Percentiles rank a stretch among this genome's conserved stretches.
phyloP scores from a whole-genome alignment of 2,888 invertebrate genomes.

The Ophion ellenae region DNA sequence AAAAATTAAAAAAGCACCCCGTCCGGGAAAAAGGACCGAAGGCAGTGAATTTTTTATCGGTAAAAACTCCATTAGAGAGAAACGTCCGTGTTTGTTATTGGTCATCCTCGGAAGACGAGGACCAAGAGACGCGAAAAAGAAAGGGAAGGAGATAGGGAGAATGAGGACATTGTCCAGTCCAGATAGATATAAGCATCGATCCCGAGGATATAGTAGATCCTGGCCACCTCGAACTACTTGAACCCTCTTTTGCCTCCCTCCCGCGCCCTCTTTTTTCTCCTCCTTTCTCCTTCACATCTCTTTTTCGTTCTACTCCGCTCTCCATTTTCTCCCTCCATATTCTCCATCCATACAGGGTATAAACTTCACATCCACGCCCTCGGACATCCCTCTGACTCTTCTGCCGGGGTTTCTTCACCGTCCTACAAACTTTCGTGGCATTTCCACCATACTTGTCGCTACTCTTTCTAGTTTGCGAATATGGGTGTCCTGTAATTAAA shows the following conservation, averaged over 20 bases:
- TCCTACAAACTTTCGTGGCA: slow-evolving; percentile 24
- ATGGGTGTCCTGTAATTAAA: background rate
- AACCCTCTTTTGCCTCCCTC: slow-evolving; percentile 69
- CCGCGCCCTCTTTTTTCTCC: slow-evolving; percentile 57
- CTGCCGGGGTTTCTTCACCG: slow-evolving; percentile 45
- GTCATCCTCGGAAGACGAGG: slow-evolving; percentile 80
- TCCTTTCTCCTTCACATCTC: slow-evolving; percentile 64
- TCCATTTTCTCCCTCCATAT: slow-evolving; percentile 40
- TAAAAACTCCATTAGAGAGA: slow-evolving; percentile 83
- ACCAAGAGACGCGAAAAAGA: slow-evolving; percentile 35
- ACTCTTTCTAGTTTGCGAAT: background rate
- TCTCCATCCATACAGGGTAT: slow-evolving; percentile 35
- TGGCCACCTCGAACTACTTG: slow-evolving; percentile 60
- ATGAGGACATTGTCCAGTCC: slow-evolving; percentile 77
- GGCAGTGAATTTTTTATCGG: slow-evolving; percentile 83
- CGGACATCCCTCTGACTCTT: slow-evolving; percentile 42
- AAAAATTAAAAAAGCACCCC: slow-evolving; percentile 58
- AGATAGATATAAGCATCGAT: slow-evolving; percentile 79
- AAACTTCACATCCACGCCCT: slow-evolving; percentile 60
- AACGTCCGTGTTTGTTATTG: slow-evolving; percentile 82
- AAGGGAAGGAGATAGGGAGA: slow-evolving; percentile 30
- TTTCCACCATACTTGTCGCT: slow-evolving; percentile 19
- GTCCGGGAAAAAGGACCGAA: slow-evolving; percentile 74
- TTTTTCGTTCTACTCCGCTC: slow-evolving; percentile 48
- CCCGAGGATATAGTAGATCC: slow-evolving; percentile 78